These are phyloP conservation scores for Cryptotermes secundus DNA, from an alignment of 1,140 invertebrate genomes.

Conservation along the genomic window DNA sequence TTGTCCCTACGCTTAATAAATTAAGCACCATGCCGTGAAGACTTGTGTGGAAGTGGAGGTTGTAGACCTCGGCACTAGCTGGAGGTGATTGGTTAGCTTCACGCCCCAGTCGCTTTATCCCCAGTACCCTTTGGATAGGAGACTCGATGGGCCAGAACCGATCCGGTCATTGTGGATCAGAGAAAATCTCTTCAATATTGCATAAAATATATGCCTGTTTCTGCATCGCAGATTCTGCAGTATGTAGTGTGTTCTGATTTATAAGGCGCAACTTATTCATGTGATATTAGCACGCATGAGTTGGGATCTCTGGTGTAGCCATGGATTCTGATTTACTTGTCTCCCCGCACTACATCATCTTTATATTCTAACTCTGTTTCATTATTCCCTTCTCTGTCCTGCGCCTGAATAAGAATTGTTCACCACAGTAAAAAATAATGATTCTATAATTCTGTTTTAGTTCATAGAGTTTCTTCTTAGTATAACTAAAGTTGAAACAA, in stretches of 20 bases:
- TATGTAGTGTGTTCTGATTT: background rate
- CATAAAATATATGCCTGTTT: too few relatives aligned
- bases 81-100: too few relatives aligned
- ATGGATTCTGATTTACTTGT: slow-evolving; percentile 7
- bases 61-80: too few relatives aligned
- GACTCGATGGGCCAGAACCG: too few relatives aligned
- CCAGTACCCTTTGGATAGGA: too few relatives aligned
- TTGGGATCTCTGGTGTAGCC: background rate
- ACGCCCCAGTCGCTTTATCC: too few relatives aligned
- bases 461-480: background rate
- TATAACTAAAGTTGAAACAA: background rate
- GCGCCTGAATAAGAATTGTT: slow-evolving; percentile 5
- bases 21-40: too few relatives aligned
- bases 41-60: too few relatives aligned
- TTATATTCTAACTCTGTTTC: background rate
- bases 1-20: too few relatives aligned
- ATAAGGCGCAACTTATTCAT: slow-evolving; percentile 16
- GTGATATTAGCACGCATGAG: slow-evolving; percentile 7
- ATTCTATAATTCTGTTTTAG: slow-evolving; percentile 15
- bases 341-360: background rate
- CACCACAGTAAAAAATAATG: slow-evolving; percentile 16
- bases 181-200: too few relatives aligned
- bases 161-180: too few relatives aligned
- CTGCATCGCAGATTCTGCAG: background rate
- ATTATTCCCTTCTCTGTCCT: background rate